Percentiles rank a stretch among this genome's conserved stretches.
Evolutionary conservation across 2,113 vertebrate species (phyloP).

Genomic region (Macquaria ambigua): DNA sequence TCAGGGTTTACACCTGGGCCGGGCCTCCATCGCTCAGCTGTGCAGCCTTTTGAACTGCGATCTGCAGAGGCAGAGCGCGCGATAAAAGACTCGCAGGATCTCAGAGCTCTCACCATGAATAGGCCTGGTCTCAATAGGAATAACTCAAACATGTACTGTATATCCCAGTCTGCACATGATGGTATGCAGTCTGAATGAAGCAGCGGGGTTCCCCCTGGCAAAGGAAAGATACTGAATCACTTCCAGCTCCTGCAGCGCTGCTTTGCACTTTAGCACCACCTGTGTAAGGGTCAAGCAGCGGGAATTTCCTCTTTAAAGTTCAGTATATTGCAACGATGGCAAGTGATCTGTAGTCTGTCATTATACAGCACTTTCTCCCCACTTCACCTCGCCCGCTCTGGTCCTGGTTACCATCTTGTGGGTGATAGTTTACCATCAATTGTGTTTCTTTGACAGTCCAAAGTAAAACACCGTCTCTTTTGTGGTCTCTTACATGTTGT

Average conservation of each 20-base stretch:
- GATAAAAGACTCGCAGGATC: constrained; percentile 43
- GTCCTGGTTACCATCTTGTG: not conserved
- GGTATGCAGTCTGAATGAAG: constrained; percentile 10
- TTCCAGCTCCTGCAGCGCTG: constrained; percentile 4
- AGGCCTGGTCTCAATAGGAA: constrained; percentile 23
- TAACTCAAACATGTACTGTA: constrained; percentile 14
- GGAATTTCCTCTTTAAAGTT: constrained; percentile 35
- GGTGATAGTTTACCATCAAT: not conserved
- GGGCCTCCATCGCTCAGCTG: constrained; percentile 48
- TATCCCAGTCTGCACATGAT: constrained; percentile 18
- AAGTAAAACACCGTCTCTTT: not conserved
- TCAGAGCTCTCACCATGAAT: constrained; percentile 39
- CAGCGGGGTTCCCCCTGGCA: not conserved
- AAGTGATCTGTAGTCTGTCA: constrained; percentile 1
- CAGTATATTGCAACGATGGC: not conserved
- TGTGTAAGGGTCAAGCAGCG: constrained; percentile 25
- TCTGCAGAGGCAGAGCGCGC: constrained; percentile 17
- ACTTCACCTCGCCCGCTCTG: not conserved
- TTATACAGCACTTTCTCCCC: not conserved
- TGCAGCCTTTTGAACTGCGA: constrained; percentile 51
- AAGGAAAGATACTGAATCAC: constrained; percentile 25
- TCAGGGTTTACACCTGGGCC: constrained; percentile 45
- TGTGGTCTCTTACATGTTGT: not conserved
- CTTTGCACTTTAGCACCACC: constrained; percentile 12
- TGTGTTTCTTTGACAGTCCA: not conserved